Evolutionary conservation across 2,113 vertebrate genomes (phyloP).

Genomic region (Forbesichthys agassizii): DNA sequence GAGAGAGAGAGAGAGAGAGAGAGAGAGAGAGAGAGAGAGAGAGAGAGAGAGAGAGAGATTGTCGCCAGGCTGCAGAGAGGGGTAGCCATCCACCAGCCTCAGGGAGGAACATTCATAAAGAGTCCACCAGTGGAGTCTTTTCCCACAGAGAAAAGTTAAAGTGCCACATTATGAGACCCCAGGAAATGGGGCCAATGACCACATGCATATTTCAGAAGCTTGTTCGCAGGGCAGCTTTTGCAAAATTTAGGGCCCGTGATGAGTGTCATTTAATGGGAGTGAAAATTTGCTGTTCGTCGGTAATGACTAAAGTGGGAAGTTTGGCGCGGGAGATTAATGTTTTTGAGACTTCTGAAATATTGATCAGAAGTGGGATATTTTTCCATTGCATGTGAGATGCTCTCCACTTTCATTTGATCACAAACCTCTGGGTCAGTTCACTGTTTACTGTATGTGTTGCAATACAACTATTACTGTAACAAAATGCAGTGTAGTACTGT

Average conservation of each 20-base stretch:
- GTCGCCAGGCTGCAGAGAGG: constrained; percentile 48
- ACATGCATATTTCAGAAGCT: constrained; percentile 64
- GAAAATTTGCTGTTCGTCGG: constrained; percentile 1
- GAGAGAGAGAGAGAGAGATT: constrained; percentile 9
- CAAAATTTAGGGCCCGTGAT: constrained; percentile 50
- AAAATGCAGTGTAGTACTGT: too few relatives aligned
- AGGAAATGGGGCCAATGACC: constrained; percentile 46
- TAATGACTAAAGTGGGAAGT: constrained; percentile 24
- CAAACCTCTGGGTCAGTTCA: too few relatives aligned
- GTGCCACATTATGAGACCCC: constrained; percentile 44
- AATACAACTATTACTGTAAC: too few relatives aligned
- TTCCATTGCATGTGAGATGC: too few relatives aligned
- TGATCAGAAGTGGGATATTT: constrained; percentile 14
- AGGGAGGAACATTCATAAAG: constrained; percentile 55
- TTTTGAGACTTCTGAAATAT: constrained; percentile 53
- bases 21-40: not conserved
- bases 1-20: not conserved
- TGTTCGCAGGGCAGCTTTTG: constrained; percentile 47
- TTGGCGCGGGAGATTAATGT: constrained; percentile 27
- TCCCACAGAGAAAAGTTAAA: constrained; percentile 41
- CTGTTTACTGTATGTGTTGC: too few relatives aligned
- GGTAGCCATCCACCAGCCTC: constrained; percentile 31
- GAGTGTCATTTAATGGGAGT: constrained; percentile 38
- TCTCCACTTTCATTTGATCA: too few relatives aligned
- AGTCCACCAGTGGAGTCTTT: constrained; percentile 58